phyloP scores from a whole-genome alignment of 2,113 vertebrate genomes.

The Potamarius usumacintae region DNA sequence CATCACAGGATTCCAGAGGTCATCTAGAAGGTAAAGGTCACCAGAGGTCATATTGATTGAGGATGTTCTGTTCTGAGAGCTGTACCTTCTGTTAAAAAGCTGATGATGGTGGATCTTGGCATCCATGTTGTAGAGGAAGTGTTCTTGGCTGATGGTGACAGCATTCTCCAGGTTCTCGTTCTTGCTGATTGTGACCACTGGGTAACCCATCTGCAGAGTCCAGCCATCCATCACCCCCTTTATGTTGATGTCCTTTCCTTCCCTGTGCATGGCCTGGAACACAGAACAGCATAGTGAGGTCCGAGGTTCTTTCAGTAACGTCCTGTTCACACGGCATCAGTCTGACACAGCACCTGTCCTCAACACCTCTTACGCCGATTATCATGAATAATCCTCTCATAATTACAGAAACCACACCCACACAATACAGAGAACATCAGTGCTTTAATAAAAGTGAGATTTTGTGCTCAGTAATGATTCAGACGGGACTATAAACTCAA shows the following conservation, averaged over 20 bases:
- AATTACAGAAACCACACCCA: neutral
- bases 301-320: no score
- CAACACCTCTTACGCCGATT: neutral
- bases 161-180: conserved; percentile 79
- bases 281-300: neutral
- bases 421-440: neutral
- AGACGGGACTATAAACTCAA: neutral
- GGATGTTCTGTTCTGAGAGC: neutral
- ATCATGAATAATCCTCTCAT: neutral
- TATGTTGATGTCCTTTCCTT: conserved; percentile 89
- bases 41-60: neutral
- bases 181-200: conserved; percentile 89
- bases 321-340: neutral
- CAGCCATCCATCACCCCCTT: conserved; percentile 95
- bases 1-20: conserved; percentile 13
- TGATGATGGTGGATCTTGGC: conserved; percentile 70
- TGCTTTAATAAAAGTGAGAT: neutral
- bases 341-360: neutral
- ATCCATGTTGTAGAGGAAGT: conserved; percentile 88
- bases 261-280: conserved; percentile 84
- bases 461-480: neutral
- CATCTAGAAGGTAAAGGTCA: conserved; percentile 18
- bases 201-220: conserved; percentile 98
- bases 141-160: conserved; percentile 85
- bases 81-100: conserved; percentile 83